Evolutionary conservation across 2,113 vertebrate genomes (phyloP).

Genomic region (Corythaixoides concolor): DNA sequence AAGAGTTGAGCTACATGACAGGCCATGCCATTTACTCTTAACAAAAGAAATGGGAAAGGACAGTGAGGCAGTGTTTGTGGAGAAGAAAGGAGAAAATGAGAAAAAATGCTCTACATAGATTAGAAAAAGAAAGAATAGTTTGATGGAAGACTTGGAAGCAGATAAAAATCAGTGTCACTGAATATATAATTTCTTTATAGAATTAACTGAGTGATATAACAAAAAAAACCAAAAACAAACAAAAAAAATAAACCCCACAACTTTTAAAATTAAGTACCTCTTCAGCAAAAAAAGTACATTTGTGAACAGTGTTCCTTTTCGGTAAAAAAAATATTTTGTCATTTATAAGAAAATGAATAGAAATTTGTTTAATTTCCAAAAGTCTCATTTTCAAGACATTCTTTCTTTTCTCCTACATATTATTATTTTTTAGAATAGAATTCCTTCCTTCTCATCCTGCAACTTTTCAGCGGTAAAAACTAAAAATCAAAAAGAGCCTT

Average conservation of each 20-base stretch:
- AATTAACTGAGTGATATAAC: neutral
- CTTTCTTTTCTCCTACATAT: neutral
- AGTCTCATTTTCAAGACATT: neutral
- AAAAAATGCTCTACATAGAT: neutral
- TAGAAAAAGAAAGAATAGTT: neutral
- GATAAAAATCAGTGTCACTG: neutral
- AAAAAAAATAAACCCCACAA: no score
- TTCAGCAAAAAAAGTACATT: neutral
- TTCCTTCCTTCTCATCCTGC: neutral
- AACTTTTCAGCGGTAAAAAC: neutral
- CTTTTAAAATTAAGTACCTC: neutral
- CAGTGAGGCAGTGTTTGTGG: neutral
- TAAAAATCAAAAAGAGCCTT: neutral
- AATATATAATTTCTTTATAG: neutral
- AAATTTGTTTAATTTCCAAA: neutral
- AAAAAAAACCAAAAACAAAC: neutral
- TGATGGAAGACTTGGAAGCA: neutral
- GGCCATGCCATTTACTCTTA: neutral
- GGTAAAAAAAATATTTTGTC: neutral
- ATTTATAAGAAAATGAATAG: neutral
- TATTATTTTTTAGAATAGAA: neutral
- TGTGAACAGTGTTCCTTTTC: neutral
- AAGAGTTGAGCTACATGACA: neutral
- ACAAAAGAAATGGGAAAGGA: neutral
- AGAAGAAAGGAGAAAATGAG: neutral